These are phyloP conservation scores for Hydrophis major DNA, from an alignment of 2,797 vertebrate genomes.

Conservation along the genomic window DNA sequence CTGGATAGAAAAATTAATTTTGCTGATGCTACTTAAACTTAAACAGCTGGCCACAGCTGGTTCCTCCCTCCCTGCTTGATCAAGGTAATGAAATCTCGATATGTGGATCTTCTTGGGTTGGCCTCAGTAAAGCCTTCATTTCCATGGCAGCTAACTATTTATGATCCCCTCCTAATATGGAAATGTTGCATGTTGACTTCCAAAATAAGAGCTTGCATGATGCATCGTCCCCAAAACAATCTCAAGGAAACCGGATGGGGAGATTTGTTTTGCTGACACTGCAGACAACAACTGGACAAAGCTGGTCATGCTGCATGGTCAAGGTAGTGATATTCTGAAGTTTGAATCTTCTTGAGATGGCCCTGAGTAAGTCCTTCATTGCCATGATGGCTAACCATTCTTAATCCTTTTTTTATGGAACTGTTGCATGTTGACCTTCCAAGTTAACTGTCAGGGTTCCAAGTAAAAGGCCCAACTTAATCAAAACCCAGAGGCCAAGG, in stretches of 20 bases:
- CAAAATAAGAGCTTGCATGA: not conserved
- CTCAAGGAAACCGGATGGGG: not conserved
- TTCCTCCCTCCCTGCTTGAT: not conserved
- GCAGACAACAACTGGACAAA: not conserved
- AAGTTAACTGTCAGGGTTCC: not conserved
- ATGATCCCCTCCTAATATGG: not conserved
- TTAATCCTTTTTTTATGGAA: not conserved
- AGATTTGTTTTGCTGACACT: not conserved
- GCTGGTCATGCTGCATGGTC: not conserved
- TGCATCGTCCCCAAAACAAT: not conserved
- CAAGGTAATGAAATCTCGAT: not conserved
- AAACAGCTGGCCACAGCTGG: not conserved
- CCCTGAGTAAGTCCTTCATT: not conserved
- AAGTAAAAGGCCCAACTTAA: too few relatives aligned
- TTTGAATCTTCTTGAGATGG: not conserved
- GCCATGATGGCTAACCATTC: not conserved
- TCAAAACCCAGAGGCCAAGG: too few relatives aligned
- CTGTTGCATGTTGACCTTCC: not conserved
- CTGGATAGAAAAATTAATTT: not conserved
- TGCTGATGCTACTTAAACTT: not conserved
- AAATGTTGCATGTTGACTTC: not conserved
- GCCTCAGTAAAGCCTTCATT: not conserved
- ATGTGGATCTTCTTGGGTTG: not conserved
- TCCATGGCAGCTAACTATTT: not conserved
- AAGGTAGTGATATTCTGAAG: not conserved